Evolutionary conservation across 2,888 invertebrate species (phyloP), one percentile per base, ranked within the genome.

Genomic region (Zygaena filipendulae): DNA sequence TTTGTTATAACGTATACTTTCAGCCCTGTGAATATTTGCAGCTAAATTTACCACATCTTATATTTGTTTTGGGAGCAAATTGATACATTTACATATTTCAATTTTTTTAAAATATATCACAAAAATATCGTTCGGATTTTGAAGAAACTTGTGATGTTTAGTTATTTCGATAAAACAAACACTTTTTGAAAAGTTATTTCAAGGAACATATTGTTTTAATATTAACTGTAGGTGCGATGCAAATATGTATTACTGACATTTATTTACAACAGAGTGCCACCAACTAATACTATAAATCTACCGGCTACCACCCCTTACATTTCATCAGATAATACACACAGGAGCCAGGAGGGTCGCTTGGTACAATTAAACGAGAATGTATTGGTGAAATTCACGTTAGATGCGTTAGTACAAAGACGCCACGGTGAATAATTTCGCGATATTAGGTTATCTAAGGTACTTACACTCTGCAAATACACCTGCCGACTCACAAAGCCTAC

Each of bases 301-400:
- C 51, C 44, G 47, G n/a, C n/a, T n/a, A n/a, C n/a, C n/a, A n/a
- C 58, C 63, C 67, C 68, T 67, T 58, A 63, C 70, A 70, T 66
- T 66, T 71, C 67, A 70, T 69, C 60, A 59, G 62, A 66, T 68
- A 63, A 60, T 59, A 54, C 56, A 58, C n/a, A n/a, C n/a, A n/a
- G n/a, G n/a, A n/a, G n/a, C n/a, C n/a, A n/a, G n/a, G 54, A 58
- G 66, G 64, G 59, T 49, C 54, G 54, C 46, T 55, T 46, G 52
- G 57, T 57, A 72, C 70, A 72, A 71, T 74, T 70, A 69, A 55
- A 47, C 36, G 47, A 47, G 52, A 57, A 62, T 64, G 64, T 64
- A 68, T 64, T 58, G 54, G n/a, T n/a, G n/a, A n/a, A n/a, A n/a
- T n/a, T n/a, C n/a, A n/a, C n/a, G n/a, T n/a, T n/a, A n/a, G n/a